Evolutionary conservation across 2,888 invertebrate genomes (phyloP).

Genomic region (Gandaritis pyraliata): DNA sequence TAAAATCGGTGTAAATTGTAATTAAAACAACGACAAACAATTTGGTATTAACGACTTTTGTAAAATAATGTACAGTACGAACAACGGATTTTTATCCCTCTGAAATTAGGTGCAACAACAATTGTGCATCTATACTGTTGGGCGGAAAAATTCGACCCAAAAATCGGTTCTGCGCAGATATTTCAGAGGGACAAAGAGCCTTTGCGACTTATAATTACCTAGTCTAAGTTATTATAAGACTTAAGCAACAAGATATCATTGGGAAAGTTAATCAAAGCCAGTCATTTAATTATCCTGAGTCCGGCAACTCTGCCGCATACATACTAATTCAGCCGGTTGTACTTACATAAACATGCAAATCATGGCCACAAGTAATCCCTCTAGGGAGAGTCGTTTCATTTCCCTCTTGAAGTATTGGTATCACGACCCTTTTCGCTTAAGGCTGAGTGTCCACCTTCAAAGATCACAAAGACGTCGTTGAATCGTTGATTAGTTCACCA

Average conservation of each 20-base stretch:
- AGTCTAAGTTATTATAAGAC: no score
- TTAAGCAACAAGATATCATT: slow-evolving; percentile 18
- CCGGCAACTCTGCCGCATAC: slow-evolving; percentile 39
- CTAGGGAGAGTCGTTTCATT: slow-evolving; percentile 49
- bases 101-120: no score
- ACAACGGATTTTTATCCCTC: no score
- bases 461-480: slow-evolving; percentile 40
- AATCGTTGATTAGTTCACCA: slow-evolving; percentile 38
- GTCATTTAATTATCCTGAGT: slow-evolving; percentile 37
- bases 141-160: no score
- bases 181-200: no score
- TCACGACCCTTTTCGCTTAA: slow-evolving; percentile 53
- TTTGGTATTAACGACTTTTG: background rate
- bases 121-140: no score
- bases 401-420: slow-evolving; percentile 55
- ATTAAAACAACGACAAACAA: background rate
- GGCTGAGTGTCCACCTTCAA: slow-evolving; percentile 50
- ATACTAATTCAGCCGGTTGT: slow-evolving; percentile 52
- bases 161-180: no score
- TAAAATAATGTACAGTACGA: no score
- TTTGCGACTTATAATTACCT: no score
- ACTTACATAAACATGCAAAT: slow-evolving; percentile 60
- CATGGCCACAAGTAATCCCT: slow-evolving; percentile 52
- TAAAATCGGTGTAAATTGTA: background rate
- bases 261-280: slow-evolving; percentile 35